Base-by-base conservation (phyloP, 1,140 invertebrate species). In the Scaptodrosophila lebanonensis region DNA sequence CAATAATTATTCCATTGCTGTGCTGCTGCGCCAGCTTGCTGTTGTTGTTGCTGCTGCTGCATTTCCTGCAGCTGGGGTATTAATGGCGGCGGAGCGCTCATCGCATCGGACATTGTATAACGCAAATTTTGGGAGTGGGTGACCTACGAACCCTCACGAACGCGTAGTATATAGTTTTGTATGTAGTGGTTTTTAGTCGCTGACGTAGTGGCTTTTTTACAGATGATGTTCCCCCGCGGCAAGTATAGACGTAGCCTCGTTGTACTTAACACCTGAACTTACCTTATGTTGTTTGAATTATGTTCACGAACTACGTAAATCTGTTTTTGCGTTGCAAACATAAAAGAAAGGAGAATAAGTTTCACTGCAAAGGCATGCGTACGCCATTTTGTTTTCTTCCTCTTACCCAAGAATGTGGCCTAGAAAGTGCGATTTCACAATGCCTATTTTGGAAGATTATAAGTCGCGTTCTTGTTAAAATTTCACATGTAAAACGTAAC, bases 21-120 rank as follows among this genome's bases (percentile, higher is more conserved):
- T 15, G 59, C 63, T 9, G 50, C 43, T 0, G 52, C 40, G 2
- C 29, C 45, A 8, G 58, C 27, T 3, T 66, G 66, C 50, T 83
- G 68, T 49, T 83, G 77, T 11, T 76, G 66, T 2, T 77, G 73
- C 30, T 73, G 72, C 39, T 85, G 83, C 42, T 85, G 83, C 83
- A 85, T 85, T 48, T 85, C 83, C 56, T 85, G 72, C 42, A 85
- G 66, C 60, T 85, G 83, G 5, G 83, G 83, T 64, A 85, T 85
- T 17, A 85, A 42, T 25, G 73, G 75, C 59, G 73, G 63, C 30
- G 72, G 83, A 3, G 76, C 83, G 48, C 73, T 71, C 72, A 85
- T 72, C 25, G 83, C 67, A 36, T 85, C 83, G 16, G 83, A 85
- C 83, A 85, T 84, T 20, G 27, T 56, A 52, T 17, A 32, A 27